Conservation (phyloP, 1,140 invertebrate species). For the Dendrolimus punctatus region DNA sequence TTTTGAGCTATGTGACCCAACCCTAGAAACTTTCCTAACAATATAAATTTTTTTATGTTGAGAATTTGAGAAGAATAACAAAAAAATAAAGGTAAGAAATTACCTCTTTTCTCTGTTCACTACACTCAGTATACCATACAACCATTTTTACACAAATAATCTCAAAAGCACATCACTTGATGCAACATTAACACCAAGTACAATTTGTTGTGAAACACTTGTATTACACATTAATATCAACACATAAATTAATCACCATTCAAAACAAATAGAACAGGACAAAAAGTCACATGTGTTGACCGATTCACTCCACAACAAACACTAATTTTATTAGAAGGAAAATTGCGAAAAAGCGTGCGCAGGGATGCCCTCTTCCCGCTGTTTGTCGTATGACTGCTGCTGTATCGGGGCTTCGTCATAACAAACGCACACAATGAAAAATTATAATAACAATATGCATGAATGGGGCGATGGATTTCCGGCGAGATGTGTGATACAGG, state of each 20-base stretch:
- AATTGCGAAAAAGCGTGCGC: too few relatives aligned
- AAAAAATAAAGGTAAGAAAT: conserved; percentile 3
- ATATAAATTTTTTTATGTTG: background rate
- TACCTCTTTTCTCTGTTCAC: conserved; percentile 24
- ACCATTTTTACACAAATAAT: conserved; percentile 33
- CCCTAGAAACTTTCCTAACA: too few relatives aligned
- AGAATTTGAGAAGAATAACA: background rate
- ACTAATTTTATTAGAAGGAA: too few relatives aligned
- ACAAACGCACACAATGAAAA: conserved; percentile 22
- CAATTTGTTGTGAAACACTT: background rate
- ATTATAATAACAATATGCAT: conserved; percentile 51
- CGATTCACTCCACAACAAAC: background rate
- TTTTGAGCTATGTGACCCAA: too few relatives aligned
- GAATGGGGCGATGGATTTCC: conserved; percentile 39
- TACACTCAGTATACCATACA: conserved; percentile 41
- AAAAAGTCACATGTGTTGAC: too few relatives aligned
- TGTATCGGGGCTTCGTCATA: conserved; percentile 2
- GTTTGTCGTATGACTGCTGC: conserved; percentile 10
- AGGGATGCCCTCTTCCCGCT: background rate
- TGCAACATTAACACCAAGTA: conserved; percentile 1
- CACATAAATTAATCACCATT: too few relatives aligned
- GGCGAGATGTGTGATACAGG: conserved; percentile 19
- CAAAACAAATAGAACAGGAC: too few relatives aligned
- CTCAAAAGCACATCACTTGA: conserved; percentile 1
- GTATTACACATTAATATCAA: too few relatives aligned